A percentile compares a stretch with the other conserved stretches of the same genome.
phyloP scores from a whole-genome alignment of 2,113 vertebrate genomes.

The Pluvianellus socialis region DNA sequence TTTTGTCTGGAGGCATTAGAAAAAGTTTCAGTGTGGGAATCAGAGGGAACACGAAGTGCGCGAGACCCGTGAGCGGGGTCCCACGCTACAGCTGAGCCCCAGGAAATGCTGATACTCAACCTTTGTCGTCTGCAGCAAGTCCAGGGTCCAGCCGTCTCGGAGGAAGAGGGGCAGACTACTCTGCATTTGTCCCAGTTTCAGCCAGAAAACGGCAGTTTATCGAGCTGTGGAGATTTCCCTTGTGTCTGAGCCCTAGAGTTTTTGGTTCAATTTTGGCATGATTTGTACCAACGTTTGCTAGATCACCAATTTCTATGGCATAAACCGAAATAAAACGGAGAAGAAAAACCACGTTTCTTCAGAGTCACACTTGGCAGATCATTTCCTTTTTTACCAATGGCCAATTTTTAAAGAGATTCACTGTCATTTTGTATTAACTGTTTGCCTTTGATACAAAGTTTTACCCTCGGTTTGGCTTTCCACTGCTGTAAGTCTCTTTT shows the following conservation, averaged over 20 bases:
- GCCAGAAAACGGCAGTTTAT: background rate
- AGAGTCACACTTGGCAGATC: background rate
- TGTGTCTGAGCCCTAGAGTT: background rate
- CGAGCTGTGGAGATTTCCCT: background rate
- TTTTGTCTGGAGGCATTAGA: background rate
- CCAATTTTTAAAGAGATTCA: background rate
- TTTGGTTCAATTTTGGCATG: background rate
- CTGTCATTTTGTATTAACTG: background rate
- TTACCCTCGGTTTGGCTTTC: background rate
- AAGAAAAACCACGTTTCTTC: background rate
- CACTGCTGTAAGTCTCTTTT: background rate
- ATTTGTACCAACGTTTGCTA: background rate
- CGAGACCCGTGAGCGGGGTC: fast-evolving
- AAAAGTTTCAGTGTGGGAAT: background rate
- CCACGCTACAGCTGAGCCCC: background rate
- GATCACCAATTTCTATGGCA: background rate
- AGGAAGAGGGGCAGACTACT: background rate
- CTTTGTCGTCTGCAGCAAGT: background rate
- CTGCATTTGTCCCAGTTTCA: fast-evolving
- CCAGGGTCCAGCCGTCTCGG: background rate
- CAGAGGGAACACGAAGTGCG: background rate
- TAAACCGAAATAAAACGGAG: background rate
- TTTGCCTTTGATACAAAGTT: background rate
- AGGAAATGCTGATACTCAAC: background rate
- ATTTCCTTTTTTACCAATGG: background rate